A percentile compares a stretch with the other conserved stretches of the same genome.
Conservation (phyloP, 2,113 vertebrate species). For the Epinephelus moara region DNA sequence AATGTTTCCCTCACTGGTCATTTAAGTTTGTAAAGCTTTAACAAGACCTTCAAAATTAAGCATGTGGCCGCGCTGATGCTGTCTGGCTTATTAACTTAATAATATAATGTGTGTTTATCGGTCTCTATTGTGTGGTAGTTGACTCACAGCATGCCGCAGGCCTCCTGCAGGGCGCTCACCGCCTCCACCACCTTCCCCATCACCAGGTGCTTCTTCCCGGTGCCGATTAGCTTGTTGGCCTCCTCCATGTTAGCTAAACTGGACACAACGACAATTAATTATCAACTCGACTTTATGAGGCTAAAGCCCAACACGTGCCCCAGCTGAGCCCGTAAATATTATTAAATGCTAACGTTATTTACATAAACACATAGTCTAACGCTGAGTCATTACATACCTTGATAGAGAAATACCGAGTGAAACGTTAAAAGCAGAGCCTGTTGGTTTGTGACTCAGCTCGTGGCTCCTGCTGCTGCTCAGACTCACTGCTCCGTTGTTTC, state of each 20-base stretch:
- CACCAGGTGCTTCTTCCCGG: slow-evolving; percentile 93
- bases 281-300: not conserved
- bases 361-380: too few relatives aligned
- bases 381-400: not conserved
- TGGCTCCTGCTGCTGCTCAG: not conserved
- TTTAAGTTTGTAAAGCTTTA: not conserved
- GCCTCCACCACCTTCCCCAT: slow-evolving; percentile 92
- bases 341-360: rapidly evolving
- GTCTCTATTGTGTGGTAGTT: not conserved
- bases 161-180: slow-evolving; percentile 92
- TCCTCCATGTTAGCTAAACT: slow-evolving; percentile 83
- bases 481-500: slow-evolving; percentile 27
- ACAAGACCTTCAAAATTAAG: too few relatives aligned
- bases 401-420: not conserved
- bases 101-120: rapidly evolving
- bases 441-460: rapidly evolving
- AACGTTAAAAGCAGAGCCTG: not conserved
- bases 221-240: slow-evolving; percentile 90
- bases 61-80: not conserved
- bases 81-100: not conserved
- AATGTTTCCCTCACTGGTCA: too few relatives aligned
- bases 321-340: rapidly evolving
- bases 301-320: rapidly evolving
- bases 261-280: not conserved
- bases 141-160: slow-evolving; percentile 92